phyloP scores from a whole-genome alignment of 2,888 invertebrate genomes.

The Habrosyne pyritoides region DNA sequence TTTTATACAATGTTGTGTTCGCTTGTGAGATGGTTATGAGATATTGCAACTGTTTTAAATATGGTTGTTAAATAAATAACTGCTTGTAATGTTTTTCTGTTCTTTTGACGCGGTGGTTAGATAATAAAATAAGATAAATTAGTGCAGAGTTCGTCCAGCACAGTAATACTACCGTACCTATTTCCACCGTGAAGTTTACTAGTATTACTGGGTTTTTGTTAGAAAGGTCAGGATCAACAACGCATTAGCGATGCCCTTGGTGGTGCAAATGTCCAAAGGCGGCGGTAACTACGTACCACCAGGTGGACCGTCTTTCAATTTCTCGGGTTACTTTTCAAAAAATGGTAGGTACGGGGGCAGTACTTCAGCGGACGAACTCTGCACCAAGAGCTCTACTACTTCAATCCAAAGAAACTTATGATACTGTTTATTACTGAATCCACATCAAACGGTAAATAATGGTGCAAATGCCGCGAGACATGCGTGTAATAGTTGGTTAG shows the following conservation, averaged over 20 bases:
- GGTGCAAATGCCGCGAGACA: background rate
- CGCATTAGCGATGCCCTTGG: too few species aligned
- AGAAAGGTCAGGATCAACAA: too few species aligned
- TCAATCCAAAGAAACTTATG: background rate
- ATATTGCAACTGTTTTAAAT: background rate
- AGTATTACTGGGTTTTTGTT: too few species aligned
- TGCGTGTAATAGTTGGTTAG: slow-evolving; percentile 1
- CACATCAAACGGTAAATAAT: background rate
- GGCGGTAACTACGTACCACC: too few species aligned
- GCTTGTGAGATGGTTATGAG: background rate
- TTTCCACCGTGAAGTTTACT: too few species aligned
- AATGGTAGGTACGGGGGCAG: background rate
- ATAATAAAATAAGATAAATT: too few species aligned
- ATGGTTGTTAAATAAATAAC: background rate
- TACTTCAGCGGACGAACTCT: background rate
- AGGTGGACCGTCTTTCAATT: too few species aligned
- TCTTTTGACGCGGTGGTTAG: too few species aligned
- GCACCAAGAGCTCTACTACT: too few species aligned
- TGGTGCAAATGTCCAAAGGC: too few species aligned
- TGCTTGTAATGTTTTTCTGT: background rate
- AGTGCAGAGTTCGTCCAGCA: too few species aligned
- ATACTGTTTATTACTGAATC: background rate
- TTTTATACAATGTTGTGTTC: background rate
- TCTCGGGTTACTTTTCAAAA: background rate
- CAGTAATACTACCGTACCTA: too few species aligned